These are phyloP conservation scores for Cliona cf. orientalis DNA, from an alignment of 37 sponge, comb jelly and placozoan species.

Conservation along the genomic window DNA sequence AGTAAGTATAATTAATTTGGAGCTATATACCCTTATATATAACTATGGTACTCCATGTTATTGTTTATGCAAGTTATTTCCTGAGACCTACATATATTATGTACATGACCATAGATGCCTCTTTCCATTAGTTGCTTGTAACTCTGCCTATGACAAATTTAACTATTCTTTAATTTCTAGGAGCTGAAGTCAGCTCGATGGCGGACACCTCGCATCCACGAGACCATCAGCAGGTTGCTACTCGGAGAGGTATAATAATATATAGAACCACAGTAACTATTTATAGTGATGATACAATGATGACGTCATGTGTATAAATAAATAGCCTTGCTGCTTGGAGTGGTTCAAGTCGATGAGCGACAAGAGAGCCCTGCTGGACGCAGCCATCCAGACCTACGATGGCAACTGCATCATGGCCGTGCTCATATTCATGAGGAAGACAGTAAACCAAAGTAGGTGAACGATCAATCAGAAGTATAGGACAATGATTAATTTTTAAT, in stretches of 20 bases:
- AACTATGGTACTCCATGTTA: too few species aligned
- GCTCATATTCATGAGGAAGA: slow-evolving; percentile 54
- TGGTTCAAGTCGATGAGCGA: slow-evolving; percentile 67
- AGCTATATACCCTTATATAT: too few species aligned
- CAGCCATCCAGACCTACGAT: slow-evolving; percentile 58
- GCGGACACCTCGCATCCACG: slow-evolving; percentile 41
- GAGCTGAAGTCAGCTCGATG: slow-evolving; percentile 28
- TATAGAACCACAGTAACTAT: background rate
- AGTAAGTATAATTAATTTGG: too few species aligned
- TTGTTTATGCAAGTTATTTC: too few species aligned
- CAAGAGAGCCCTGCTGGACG: slow-evolving; percentile 59
- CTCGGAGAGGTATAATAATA: slow-evolving; percentile 32
- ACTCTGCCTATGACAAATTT: too few species aligned
- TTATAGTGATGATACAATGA: background rate
- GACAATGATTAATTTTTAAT: too few species aligned
- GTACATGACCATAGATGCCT: too few species aligned
- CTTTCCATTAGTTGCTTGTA: too few species aligned
- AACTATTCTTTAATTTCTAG: too few species aligned
- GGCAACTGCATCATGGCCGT: slow-evolving; percentile 76
- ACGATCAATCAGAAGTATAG: too few species aligned
- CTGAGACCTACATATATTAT: too few species aligned
- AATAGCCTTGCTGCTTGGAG: slow-evolving; percentile 61
- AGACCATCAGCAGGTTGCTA: slow-evolving; percentile 51
- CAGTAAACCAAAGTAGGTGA: slow-evolving; percentile 43
- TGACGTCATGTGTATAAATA: background rate